A percentile compares a stretch with the other conserved stretches of the same genome.
Conservation (phyloP, 2,888 invertebrate species). For the Andrena trimmerana region DNA sequence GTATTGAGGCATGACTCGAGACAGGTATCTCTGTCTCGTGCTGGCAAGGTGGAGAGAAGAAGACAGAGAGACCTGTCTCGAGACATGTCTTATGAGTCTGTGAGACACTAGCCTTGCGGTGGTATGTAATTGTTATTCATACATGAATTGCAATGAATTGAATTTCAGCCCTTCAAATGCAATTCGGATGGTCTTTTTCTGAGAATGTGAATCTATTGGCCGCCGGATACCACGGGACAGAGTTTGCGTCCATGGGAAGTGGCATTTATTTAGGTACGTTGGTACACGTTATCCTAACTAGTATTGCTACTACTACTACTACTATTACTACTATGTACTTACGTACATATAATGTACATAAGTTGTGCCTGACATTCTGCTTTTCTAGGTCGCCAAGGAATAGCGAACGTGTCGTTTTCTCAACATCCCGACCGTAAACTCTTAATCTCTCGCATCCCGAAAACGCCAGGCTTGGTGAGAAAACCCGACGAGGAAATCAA, state of each 20-base stretch:
- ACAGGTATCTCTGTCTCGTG: too few species aligned
- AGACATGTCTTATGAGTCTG: background rate
- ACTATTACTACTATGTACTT: too few species aligned
- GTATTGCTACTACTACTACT: too few species aligned
- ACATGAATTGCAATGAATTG: background rate
- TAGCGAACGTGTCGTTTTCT: conserved; percentile 66
- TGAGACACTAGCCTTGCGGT: too few species aligned
- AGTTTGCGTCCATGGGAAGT: conserved; percentile 84
- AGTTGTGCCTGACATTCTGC: background rate
- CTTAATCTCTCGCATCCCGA: conserved; percentile 72
- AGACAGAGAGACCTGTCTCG: too few species aligned
- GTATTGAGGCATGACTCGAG: too few species aligned
- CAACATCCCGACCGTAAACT: conserved; percentile 46
- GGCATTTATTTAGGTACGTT: conserved; percentile 85
- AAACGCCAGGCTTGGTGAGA: conserved; percentile 50
- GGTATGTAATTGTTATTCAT: background rate
- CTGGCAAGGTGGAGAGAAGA: too few species aligned
- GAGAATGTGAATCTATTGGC: conserved; percentile 86
- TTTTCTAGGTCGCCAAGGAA: conserved; percentile 78
- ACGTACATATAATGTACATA: background rate
- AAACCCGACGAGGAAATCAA: background rate
- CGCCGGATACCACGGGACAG: conserved; percentile 85
- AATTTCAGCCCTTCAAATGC: conserved; percentile 82
- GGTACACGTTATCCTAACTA: background rate
- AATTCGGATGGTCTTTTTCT: conserved; percentile 85